phyloP scores from a whole-genome alignment of 1,140 invertebrate genomes.

The Calliopsis andreniformis region DNA sequence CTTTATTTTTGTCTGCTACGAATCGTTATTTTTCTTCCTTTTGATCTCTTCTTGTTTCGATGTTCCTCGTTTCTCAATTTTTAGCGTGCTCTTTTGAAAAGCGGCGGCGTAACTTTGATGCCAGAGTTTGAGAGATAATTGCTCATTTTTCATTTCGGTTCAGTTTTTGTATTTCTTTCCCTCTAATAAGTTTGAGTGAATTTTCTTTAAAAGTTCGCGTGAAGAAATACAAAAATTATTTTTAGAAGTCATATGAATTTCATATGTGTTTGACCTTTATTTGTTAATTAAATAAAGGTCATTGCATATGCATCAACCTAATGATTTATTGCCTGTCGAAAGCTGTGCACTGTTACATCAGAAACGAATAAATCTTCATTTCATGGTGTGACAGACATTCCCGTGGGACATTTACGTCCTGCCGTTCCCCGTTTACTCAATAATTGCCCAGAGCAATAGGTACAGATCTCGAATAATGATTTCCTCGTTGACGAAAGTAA shows the following conservation, averaged over 20 bases:
- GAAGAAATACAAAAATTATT: no score
- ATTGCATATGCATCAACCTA: background rate
- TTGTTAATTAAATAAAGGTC: background rate
- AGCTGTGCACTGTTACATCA: constrained; percentile 41
- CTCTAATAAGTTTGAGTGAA: no score
- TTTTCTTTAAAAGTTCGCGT: no score
- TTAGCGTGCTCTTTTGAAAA: no score
- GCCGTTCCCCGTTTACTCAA: constrained; percentile 61
- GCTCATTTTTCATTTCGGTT: no score
- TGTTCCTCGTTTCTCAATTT: no score
- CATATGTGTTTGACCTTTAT: background rate
- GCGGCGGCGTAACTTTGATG: no score
- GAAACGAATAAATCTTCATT: constrained; percentile 72
- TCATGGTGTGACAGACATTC: constrained; percentile 42
- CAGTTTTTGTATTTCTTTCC: no score
- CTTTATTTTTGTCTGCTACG: background rate
- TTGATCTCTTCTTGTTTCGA: background rate
- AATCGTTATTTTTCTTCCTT: background rate
- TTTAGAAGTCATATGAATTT: background rate
- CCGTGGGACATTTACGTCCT: constrained; percentile 60
- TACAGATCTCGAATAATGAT: constrained; percentile 11
- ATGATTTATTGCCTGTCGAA: constrained; percentile 51
- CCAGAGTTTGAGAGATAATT: no score
- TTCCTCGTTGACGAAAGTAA: background rate
- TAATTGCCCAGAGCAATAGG: constrained; percentile 62